Evolutionary conservation across 2,113 vertebrate species (phyloP).

Genomic region (Octodon degus): DNA sequence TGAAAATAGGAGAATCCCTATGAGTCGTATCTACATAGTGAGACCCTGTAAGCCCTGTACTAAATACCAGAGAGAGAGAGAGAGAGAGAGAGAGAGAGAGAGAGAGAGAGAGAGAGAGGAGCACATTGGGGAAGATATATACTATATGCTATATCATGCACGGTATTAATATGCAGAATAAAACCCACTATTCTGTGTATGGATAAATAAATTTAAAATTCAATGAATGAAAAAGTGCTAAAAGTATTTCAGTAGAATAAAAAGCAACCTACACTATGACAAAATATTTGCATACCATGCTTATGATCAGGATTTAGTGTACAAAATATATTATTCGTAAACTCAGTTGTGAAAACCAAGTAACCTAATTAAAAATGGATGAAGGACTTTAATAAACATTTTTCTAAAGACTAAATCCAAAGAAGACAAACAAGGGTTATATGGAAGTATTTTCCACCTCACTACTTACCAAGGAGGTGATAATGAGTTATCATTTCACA

Average conservation of each 20-base stretch:
- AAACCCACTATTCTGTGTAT: background rate
- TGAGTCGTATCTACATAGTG: too few relatives aligned
- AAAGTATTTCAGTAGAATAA: background rate
- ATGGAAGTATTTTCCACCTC: background rate
- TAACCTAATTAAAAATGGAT: background rate
- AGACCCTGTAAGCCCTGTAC: too few relatives aligned
- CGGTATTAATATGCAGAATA: background rate
- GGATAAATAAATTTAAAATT: background rate
- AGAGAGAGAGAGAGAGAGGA: too few relatives aligned
- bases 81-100: too few relatives aligned
- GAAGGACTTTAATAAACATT: background rate
- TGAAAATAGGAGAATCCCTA: too few relatives aligned
- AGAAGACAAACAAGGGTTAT: background rate
- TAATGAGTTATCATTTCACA: background rate
- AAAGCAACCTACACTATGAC: background rate
- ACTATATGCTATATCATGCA: background rate
- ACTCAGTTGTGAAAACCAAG: background rate
- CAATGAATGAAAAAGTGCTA: background rate
- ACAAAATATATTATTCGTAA: background rate
- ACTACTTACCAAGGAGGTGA: background rate
- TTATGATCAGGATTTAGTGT: background rate
- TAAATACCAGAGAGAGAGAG: too few relatives aligned
- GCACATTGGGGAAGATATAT: background rate
- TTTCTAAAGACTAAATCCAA: background rate
- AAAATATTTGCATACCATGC: background rate